A percentile compares a stretch with the other conserved stretches of the same genome.
Conservation (phyloP, 2,113 vertebrate species). For the Nestor notabilis region DNA sequence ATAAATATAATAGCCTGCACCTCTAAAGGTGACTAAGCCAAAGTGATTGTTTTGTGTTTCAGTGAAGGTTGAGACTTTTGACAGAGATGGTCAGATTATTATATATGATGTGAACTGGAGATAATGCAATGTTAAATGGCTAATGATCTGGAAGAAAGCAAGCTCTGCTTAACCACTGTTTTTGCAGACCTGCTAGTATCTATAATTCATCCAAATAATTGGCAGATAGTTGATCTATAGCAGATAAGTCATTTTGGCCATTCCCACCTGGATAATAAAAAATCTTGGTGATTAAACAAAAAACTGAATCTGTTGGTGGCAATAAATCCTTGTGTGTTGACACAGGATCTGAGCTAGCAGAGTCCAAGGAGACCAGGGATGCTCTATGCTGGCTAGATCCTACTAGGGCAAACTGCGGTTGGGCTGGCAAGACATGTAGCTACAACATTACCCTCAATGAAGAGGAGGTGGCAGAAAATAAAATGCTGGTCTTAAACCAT, state of each 20-base stretch:
- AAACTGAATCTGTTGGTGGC: neutral
- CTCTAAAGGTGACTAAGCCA: neutral
- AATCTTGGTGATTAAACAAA: neutral
- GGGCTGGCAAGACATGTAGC: neutral
- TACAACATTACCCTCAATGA: neutral
- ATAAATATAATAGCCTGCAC: neutral
- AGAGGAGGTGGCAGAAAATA: neutral
- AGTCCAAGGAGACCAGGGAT: neutral
- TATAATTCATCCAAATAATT: slow-evolving; percentile 26
- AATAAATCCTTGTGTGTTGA: neutral
- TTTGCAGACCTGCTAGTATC: neutral
- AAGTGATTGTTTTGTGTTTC: neutral
- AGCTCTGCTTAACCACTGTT: neutral
- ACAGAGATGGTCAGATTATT: neutral
- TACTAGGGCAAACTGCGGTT: neutral
- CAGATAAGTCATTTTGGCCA: slow-evolving; percentile 18
- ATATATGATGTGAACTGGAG: neutral
- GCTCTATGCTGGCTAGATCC: neutral
- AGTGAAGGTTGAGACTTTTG: neutral
- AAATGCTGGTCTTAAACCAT: neutral
- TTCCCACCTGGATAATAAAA: slow-evolving; percentile 8
- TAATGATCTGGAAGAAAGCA: slow-evolving; percentile 25
- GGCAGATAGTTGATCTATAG: neutral
- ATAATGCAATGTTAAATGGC: neutral
- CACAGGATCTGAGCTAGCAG: neutral